These are phyloP conservation scores for Agriotes lineatus DNA, from an alignment of 2,888 invertebrate species.

Conservation along the genomic window DNA sequence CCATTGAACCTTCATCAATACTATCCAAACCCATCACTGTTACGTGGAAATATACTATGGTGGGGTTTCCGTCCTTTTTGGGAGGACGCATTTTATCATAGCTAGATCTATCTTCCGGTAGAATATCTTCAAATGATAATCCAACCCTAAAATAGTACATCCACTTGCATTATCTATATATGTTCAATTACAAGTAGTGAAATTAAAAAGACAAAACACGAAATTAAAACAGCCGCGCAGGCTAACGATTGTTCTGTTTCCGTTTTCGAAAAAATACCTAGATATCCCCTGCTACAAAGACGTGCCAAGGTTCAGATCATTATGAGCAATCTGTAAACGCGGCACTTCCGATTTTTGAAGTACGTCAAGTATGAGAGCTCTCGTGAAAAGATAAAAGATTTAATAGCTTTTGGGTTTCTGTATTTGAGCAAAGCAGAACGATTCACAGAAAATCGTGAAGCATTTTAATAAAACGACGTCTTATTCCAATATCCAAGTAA, in stretches of 20 bases:
- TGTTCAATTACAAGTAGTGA: too few relatives aligned
- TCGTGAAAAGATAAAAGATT: conserved; percentile 37
- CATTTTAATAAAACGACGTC: too few relatives aligned
- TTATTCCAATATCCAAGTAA: too few relatives aligned
- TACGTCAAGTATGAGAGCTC: conserved; percentile 25
- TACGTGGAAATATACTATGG: conserved; percentile 90
- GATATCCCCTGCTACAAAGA: too few relatives aligned
- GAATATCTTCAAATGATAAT: conserved; percentile 84
- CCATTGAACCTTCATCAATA: conserved; percentile 96
- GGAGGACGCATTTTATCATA: conserved; percentile 96
- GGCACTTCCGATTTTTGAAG: conserved; percentile 33
- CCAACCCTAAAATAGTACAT: conserved; percentile 71
- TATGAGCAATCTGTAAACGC: conserved; percentile 32
- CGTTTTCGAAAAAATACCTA: too few relatives aligned
- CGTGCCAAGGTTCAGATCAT: conserved; percentile 39
- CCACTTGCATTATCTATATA: too few relatives aligned
- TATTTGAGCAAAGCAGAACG: background rate
- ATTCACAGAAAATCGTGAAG: too few relatives aligned
- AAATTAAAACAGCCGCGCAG: too few relatives aligned
- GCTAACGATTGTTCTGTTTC: too few relatives aligned
- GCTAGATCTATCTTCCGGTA: conserved; percentile 87
- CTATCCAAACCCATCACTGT: conserved; percentile 96
- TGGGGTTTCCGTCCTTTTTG: conserved; percentile 89
- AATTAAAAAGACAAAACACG: too few relatives aligned
- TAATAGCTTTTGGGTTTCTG: conserved; percentile 27